Base-by-base conservation (phyloP, 1,140 invertebrate species). In the Penaeus indicus region DNA sequence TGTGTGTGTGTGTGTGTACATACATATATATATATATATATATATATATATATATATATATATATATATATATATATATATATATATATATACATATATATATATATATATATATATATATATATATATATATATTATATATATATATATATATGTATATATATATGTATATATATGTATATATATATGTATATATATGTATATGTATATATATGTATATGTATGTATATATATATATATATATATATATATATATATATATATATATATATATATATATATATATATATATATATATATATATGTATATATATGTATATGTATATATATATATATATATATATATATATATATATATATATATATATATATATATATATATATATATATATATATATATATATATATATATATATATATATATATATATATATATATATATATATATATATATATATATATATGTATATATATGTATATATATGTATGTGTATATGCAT, bases 371-470 rank as follows among this genome's bases (percentile, higher is more conserved):
- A 72, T 72, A 32, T 22, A 72, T 72, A 72, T 72, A 72, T 72
- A 72, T n/a, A 21, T 1, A 72, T 72, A 22, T 72, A 16, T 72
- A 72, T 72, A 72, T n/a, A 72, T 72, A 72, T n/a, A 72, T 72
- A n/a, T n/a, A 72, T n/a, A 72, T 1, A 72, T n/a, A 72, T 72
- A 72, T 72, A 72, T 72, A 72, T 72, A 18, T 72, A 72, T 72
- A 72, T 72, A 72, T 18, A 72, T 72, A 72, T 72, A 22, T 18
- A 25, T 72, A 72, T 72, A 3, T 82, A 82, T 63, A 61, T 82
- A 82, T 61, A 61, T 82, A n/a, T 82, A 82, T 82, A 82, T 16
- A 60, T 60, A 60, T 82, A 82, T 82, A n/a, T 62, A 61, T 62
- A 16, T 82, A 63, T 60, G 62, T 27, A 25, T 83, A 64, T 63